These are phyloP conservation scores for Tauraco erythrolophus DNA, from an alignment of 2,113 vertebrate genomes.

Conservation along the genomic window DNA sequence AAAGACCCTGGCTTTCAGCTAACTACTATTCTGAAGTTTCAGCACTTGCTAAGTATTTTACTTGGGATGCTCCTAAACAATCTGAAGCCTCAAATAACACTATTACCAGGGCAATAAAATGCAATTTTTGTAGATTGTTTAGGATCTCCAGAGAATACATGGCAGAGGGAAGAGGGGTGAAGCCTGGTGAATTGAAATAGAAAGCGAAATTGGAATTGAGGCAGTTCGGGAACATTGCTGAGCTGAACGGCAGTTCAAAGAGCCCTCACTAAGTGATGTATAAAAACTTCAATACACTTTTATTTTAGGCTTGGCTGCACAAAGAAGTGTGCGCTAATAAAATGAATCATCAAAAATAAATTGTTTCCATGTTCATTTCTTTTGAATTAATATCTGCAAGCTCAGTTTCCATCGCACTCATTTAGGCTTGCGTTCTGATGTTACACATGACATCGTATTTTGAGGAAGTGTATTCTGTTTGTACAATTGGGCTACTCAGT, in stretches of 20 bases:
- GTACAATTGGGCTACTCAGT: background rate
- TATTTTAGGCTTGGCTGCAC: constrained; percentile 35
- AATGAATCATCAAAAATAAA: background rate
- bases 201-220: constrained; percentile 24
- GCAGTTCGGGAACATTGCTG: background rate
- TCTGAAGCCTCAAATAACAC: constrained; percentile 12
- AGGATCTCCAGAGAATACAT: background rate
- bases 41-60: background rate
- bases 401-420: background rate
- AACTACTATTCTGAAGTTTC: background rate
- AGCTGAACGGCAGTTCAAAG: constrained; percentile 28
- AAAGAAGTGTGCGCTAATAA: background rate
- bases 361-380: background rate
- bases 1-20: background rate
- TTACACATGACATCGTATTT: background rate
- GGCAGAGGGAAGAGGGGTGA: background rate
- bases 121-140: background rate
- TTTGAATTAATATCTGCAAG: background rate
- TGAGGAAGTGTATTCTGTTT: background rate
- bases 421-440: background rate
- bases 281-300: constrained; percentile 10
- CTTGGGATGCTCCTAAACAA: background rate
- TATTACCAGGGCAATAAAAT: constrained; percentile 15
- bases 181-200: background rate
- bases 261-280: background rate